Conservation (phyloP, 2,113 vertebrate species). For the Athene cunicularia region DNA sequence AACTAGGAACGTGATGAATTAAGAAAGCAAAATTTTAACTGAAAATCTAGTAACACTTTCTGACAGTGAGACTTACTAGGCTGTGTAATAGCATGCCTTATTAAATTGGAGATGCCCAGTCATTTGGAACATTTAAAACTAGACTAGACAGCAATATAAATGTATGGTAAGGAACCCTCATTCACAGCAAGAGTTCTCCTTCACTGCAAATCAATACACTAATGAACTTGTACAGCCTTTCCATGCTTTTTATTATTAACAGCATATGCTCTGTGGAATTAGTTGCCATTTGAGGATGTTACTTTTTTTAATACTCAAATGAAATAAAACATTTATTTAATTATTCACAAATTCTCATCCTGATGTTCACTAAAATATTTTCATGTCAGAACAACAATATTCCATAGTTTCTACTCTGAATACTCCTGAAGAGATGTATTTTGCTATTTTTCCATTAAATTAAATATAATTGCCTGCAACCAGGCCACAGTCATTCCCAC, state of each 20-base stretch:
- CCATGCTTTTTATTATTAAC: not conserved
- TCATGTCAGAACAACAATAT: not conserved
- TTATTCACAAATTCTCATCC: not conserved
- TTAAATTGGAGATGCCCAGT: not conserved
- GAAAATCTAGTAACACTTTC: not conserved
- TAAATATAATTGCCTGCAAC: not conserved
- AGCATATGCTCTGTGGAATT: not conserved
- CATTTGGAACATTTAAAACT: not conserved
- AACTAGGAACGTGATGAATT: not conserved
- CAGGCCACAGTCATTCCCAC: not conserved
- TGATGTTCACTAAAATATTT: not conserved
- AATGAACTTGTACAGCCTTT: not conserved
- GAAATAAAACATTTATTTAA: not conserved
- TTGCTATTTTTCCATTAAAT: not conserved
- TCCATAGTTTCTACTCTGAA: not conserved
- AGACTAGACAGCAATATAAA: not conserved
- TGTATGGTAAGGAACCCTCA: not conserved
- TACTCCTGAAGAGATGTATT: not conserved
- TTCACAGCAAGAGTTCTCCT: not conserved
- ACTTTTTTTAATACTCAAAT: not conserved
- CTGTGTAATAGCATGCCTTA: not conserved
- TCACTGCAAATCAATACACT: not conserved
- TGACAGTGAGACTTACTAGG: not conserved
- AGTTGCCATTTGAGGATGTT: not conserved
- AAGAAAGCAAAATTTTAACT: not conserved